These are phyloP conservation scores for Neocloeon triangulifer DNA, from an alignment of 1,140 invertebrate species.

Conservation along the genomic window DNA sequence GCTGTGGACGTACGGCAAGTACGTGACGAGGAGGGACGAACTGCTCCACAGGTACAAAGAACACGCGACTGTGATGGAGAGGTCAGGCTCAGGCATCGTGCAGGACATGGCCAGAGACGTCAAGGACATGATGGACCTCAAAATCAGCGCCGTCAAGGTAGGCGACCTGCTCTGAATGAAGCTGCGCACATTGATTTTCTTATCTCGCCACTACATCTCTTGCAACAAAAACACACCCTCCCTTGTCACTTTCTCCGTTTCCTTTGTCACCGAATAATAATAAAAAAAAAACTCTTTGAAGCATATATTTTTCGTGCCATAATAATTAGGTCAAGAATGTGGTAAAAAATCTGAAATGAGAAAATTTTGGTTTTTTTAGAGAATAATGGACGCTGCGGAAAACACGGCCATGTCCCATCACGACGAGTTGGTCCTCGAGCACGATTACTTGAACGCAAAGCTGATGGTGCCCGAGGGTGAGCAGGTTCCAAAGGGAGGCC, in stretches of 20 bases:
- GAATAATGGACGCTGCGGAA: constrained; percentile 62
- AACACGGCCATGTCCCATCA: constrained; percentile 35
- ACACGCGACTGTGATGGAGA: constrained; percentile 35
- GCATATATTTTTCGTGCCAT: too few species aligned
- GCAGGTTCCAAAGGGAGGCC: constrained; percentile 21
- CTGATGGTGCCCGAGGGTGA: constrained; percentile 30
- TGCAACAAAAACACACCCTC: too few species aligned
- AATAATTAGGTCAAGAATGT: too few species aligned
- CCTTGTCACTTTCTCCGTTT: too few species aligned
- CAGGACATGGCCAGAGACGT: constrained; percentile 55
- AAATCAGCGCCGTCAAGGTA: constrained; percentile 60
- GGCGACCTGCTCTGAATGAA: constrained; percentile 10
- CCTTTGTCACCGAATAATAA: too few species aligned
- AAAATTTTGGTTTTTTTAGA: too few species aligned
- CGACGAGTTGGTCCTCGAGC: constrained; percentile 30
- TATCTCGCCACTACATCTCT: too few species aligned
- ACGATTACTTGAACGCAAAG: constrained; percentile 49
- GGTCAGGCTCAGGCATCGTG: constrained; percentile 45
- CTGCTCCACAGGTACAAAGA: constrained; percentile 46
- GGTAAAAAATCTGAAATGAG: too few species aligned
- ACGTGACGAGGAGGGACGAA: constrained; percentile 43
- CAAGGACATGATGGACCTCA: constrained; percentile 58
- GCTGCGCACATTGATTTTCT: too few species aligned
- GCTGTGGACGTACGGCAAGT: constrained; percentile 41
- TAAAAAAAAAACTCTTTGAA: too few species aligned